Evolutionary conservation across 2,113 vertebrate genomes (phyloP), one percentile per base, ranked within the genome.

Genomic region (Forbesichthys agassizii): DNA sequence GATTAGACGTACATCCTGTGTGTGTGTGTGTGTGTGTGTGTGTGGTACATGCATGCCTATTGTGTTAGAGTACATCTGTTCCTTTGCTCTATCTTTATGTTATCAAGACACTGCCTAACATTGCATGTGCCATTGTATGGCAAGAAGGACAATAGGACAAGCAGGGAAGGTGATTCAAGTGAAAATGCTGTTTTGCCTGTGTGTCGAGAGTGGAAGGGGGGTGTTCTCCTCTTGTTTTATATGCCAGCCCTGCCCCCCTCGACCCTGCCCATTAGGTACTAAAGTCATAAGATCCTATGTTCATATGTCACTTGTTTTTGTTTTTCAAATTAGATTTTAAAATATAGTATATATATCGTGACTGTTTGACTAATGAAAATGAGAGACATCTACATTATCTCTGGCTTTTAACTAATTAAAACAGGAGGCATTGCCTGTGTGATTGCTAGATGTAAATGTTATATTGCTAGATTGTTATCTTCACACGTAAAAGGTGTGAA

Each of bases 91-190:
- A 18, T 12, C 27, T 27, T 27, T 27, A 27, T 27, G 27, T 27
- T 27, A 27, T 27, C 27, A 27, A 27, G 2, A 27, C 27, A 27
- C 27, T 27, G 27, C 27, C 27, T 27, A 27, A 27, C 48, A 27
- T 52, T 63, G 57, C 47, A 33, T 61, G 14, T 47, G 4, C 69
- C 61, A 68, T 73, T 83, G 85, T 86, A 57, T 57, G 68, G 61
- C 47, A 63, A 72, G 81, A 84, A 86, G 77, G 75, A 78, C 83
- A 90, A 90, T 90, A 90, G 89, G 85, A 90, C 89, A 85, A 74
- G 36, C 75, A 46, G 48, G 69, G 62, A 70, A 75, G 84, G 84
- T 86, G 80, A 91, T 90, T 89, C 84, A 84, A 88, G 71, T 84
- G 80, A 90, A 86, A 87, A 80, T 80, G 20, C 52, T 74, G 74